A percentile compares a stretch with the other conserved stretches of the same genome.
These are phyloP conservation scores for Micrasema minimum DNA, from an alignment of 1,140 invertebrate genomes.

Conservation along the genomic window DNA sequence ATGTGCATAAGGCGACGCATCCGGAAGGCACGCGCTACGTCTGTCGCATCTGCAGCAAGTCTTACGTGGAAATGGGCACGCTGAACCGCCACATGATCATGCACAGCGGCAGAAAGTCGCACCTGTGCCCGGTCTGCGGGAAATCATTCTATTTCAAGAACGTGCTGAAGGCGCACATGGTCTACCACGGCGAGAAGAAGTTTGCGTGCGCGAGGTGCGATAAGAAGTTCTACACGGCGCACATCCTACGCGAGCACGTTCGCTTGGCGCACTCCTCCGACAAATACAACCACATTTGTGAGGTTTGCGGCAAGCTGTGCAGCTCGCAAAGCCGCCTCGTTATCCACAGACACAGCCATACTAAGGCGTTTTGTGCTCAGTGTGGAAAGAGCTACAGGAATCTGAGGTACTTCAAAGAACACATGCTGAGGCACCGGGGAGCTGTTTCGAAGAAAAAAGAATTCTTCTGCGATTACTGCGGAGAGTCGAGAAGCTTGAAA, in stretches of 20 bases:
- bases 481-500: constrained; percentile 59
- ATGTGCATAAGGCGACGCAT: constrained; percentile 43
- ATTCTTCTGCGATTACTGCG: constrained; percentile 63
- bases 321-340: constrained; percentile 35
- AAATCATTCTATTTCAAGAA: constrained; percentile 47
- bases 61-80: constrained; percentile 47
- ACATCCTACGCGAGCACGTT: constrained; percentile 45
- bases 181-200: constrained; percentile 49
- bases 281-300: constrained; percentile 49
- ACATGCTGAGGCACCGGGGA: constrained; percentile 60
- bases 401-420: constrained; percentile 59
- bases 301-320: constrained; percentile 49
- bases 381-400: constrained; percentile 61
- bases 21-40: constrained; percentile 45
- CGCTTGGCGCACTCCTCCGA: constrained; percentile 44
- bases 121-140: constrained; percentile 47
- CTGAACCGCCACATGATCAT: constrained; percentile 42
- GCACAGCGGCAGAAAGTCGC: constrained; percentile 47
- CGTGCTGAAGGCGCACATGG: constrained; percentile 46
- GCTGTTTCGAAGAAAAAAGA: constrained; percentile 57
- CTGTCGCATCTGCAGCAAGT: constrained; percentile 42
- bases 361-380: constrained; percentile 55
- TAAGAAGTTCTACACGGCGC: constrained; percentile 47
- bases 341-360: constrained; percentile 45
- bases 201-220: constrained; percentile 40